These are phyloP conservation scores for Empidonax alnorum DNA, from an alignment of 2,113 vertebrate genomes.

Conservation along the genomic window DNA sequence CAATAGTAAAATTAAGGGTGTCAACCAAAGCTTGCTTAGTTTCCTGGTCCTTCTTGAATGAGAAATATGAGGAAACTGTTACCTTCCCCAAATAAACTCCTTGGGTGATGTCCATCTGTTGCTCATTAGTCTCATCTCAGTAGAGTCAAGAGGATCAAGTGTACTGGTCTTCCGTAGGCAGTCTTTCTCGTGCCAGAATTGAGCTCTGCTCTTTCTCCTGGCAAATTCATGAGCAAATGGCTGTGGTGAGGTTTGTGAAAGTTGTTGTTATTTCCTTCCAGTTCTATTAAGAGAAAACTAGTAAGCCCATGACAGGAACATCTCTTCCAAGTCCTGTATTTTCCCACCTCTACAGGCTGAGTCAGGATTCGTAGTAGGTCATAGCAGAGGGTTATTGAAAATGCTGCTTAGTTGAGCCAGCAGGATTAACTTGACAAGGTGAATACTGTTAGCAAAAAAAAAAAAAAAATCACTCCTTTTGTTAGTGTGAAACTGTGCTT, in stretches of 20 bases:
- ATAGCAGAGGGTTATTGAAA: neutral
- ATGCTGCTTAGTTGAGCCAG: neutral
- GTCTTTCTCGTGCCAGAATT: neutral
- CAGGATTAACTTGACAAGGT: neutral
- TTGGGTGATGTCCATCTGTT: slow-evolving; percentile 36
- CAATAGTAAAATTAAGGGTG: slow-evolving; percentile 47
- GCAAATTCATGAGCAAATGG: neutral
- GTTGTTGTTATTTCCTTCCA: slow-evolving; percentile 6
- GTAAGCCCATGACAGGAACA: neutral
- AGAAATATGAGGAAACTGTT: slow-evolving; percentile 59
- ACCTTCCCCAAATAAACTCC: slow-evolving; percentile 1
- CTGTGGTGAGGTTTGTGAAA: neutral
- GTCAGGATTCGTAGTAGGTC: slow-evolving; percentile 21
- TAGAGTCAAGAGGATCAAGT: slow-evolving; percentile 9
- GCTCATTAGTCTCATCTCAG: neutral
- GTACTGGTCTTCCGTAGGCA: neutral
- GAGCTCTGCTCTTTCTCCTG: neutral
- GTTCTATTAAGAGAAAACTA: slow-evolving; percentile 13
- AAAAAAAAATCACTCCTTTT: neutral
- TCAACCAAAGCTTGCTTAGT: slow-evolving; percentile 54
- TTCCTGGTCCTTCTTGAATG: slow-evolving; percentile 50
- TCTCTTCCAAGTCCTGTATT: neutral
- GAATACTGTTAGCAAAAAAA: neutral
- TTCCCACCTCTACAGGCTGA: slow-evolving; percentile 21
- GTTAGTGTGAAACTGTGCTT: neutral